These are phyloP conservation scores for Leptoclinus maculatus DNA, from an alignment of 2,797 vertebrate species.

Conservation along the genomic window DNA sequence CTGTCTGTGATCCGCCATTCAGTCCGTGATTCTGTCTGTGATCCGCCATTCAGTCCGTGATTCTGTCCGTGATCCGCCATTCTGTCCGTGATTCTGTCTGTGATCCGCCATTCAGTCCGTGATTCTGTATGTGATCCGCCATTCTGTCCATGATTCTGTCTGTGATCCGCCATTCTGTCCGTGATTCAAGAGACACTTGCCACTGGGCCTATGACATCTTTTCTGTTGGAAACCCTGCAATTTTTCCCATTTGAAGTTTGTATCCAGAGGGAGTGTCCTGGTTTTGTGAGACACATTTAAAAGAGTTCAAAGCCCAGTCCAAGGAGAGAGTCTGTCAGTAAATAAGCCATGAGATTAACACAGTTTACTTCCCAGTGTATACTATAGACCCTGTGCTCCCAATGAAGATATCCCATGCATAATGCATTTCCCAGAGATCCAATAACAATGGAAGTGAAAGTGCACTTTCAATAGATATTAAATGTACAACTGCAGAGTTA, in stretches of 20 bases:
- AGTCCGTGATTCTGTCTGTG: neutral
- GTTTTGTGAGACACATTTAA: slow-evolving; percentile 39
- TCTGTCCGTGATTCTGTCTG: neutral
- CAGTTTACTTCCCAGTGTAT: slow-evolving; percentile 47
- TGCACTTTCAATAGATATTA: slow-evolving; percentile 10
- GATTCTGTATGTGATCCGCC: too few relatives aligned
- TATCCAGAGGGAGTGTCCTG: slow-evolving; percentile 35
- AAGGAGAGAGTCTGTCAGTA: slow-evolving; percentile 51
- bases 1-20: neutral
- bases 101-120: neutral
- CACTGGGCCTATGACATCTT: neutral
- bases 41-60: neutral
- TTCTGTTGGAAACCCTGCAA: neutral
- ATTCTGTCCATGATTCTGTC: neutral
- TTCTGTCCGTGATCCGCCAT: too few relatives aligned
- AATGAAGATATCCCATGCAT: slow-evolving; percentile 34
- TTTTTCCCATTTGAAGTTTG: slow-evolving; percentile 40
- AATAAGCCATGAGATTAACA: slow-evolving; percentile 62
- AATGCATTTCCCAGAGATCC: slow-evolving; percentile 43
- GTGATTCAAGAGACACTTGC: neutral
- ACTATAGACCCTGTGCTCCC: slow-evolving; percentile 15
- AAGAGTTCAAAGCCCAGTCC: slow-evolving; percentile 50
- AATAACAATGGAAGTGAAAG: slow-evolving; percentile 24
- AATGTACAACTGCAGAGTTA: slow-evolving; percentile 5
- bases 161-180: neutral